Percentiles rank a stretch among this genome's conserved stretches.
Evolutionary conservation across 2,888 invertebrate genomes (phyloP).

Genomic region (Ecliptopera silaceata): DNA sequence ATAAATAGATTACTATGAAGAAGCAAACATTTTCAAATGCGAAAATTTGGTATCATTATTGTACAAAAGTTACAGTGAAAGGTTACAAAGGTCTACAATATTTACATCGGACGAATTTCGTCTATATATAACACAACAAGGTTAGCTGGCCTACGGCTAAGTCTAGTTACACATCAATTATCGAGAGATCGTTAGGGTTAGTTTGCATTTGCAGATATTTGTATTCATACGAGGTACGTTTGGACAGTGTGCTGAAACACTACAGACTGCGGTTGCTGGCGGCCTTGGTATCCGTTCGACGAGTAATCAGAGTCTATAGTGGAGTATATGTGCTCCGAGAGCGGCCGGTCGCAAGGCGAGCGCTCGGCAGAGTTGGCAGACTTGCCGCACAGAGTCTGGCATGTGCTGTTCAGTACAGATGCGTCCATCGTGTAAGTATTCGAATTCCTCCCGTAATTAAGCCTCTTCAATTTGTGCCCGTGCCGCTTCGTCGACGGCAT

Average conservation of each 20-base stretch:
- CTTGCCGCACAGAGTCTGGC: slow-evolving; percentile 84
- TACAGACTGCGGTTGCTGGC: slow-evolving; percentile 73
- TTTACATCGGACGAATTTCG: slow-evolving; percentile 68
- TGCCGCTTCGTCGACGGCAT: slow-evolving; percentile 91
- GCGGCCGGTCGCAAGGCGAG: slow-evolving; percentile 87
- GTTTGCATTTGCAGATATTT: slow-evolving; percentile 40
- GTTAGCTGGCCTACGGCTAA: slow-evolving; percentile 64
- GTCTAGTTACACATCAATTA: slow-evolving; percentile 59
- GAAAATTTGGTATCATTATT: slow-evolving; percentile 81
- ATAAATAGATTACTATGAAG: slow-evolving; percentile 68
- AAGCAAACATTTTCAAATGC: slow-evolving; percentile 78
- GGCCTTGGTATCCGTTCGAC: slow-evolving; percentile 79
- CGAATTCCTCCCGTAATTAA: slow-evolving; percentile 90
- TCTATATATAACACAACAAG: slow-evolving; percentile 67
- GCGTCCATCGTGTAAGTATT: slow-evolving; percentile 93
- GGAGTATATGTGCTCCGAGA: slow-evolving; percentile 94
- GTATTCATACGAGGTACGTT: slow-evolving; percentile 71
- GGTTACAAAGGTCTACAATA: slow-evolving; percentile 62
- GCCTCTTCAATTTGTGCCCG: slow-evolving; percentile 79
- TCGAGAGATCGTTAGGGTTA: slow-evolving; percentile 66
- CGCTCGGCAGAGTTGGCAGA: slow-evolving; percentile 79
- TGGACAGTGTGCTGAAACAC: slow-evolving; percentile 78
- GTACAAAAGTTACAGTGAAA: slow-evolving; percentile 78
- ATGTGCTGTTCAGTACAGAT: slow-evolving; percentile 84
- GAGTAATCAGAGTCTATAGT: slow-evolving; percentile 95